Conservation (phyloP, 2,113 vertebrate genomes). For the Notarius quadriscutis region DNA sequence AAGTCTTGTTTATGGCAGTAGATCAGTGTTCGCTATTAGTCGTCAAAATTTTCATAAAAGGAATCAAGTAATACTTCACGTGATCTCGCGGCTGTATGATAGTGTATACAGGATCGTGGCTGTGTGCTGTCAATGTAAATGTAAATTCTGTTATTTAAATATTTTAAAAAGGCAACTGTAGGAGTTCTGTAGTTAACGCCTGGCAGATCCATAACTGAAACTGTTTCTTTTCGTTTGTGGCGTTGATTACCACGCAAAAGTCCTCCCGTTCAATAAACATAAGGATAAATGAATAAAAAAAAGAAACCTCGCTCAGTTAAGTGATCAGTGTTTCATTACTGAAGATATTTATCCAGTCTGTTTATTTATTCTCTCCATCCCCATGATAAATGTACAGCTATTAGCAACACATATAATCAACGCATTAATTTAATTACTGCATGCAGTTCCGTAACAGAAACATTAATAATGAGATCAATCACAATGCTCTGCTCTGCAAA, state of each 20-base stretch:
- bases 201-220: neutral
- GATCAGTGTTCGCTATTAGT: neutral
- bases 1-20: neutral
- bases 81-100: neutral
- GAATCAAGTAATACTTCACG: neutral
- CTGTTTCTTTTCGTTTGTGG: neutral
- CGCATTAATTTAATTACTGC: conserved; percentile 15
- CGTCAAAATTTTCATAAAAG: neutral
- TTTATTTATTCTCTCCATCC: neutral
- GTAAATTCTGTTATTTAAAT: neutral
- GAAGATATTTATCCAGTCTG: neutral
- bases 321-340: neutral
- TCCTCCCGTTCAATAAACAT: neutral
- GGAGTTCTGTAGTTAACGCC: neutral
- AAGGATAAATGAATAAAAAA: neutral
- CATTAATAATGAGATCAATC: conserved; percentile 1
- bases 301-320: neutral
- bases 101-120: neutral
- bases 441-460: conserved; percentile 13
- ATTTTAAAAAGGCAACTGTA: neutral
- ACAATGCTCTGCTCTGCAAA: conserved; percentile 14
- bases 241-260: neutral
- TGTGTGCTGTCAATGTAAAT: neutral
- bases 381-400: conserved; percentile 13
- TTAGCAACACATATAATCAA: conserved; percentile 1